Percentiles rank a stretch among this genome's conserved stretches.
Evolutionary conservation across 2,888 invertebrate species (phyloP).

Genomic region (Melanostoma mellinum): DNA sequence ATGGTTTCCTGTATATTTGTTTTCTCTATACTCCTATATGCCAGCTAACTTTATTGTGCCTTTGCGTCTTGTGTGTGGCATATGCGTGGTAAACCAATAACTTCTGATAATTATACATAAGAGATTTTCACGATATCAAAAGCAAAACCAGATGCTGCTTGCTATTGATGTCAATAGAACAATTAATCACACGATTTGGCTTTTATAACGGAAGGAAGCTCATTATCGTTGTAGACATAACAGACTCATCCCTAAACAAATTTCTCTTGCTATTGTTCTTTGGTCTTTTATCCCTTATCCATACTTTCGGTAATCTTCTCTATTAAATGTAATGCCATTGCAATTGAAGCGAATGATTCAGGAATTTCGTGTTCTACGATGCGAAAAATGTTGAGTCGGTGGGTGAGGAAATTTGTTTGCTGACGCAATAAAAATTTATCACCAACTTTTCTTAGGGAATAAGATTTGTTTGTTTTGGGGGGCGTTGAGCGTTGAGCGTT

Average conservation of each 20-base stretch:
- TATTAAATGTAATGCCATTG: slow-evolving; percentile 34
- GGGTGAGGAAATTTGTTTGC: slow-evolving; percentile 54
- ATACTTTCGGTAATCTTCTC: slow-evolving; percentile 4
- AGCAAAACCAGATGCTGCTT: slow-evolving; percentile 58
- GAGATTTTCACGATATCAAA: slow-evolving; percentile 32
- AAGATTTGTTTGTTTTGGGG: no score
- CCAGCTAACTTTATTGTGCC: background rate
- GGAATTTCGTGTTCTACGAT: background rate
- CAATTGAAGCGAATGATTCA: slow-evolving; percentile 44
- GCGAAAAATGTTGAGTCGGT: background rate
- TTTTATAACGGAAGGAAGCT: slow-evolving; percentile 62
- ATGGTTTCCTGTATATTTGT: slow-evolving; percentile 9
- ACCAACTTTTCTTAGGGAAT: background rate
- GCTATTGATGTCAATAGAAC: slow-evolving; percentile 54
- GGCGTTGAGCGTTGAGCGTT: no score
- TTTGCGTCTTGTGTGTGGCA: background rate
- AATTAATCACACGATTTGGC: slow-evolving; percentile 68
- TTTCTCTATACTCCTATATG: background rate
- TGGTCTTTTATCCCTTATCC: slow-evolving; percentile 4
- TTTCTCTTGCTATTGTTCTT: background rate
- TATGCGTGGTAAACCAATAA: slow-evolving; percentile 49
- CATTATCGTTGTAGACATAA: slow-evolving; percentile 54
- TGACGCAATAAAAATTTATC: slow-evolving; percentile 60
- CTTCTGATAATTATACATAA: slow-evolving; percentile 54
- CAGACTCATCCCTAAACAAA: background rate